Base-by-base conservation (phyloP, 1,140 invertebrate genomes). In the Zophobas morio region DNA sequence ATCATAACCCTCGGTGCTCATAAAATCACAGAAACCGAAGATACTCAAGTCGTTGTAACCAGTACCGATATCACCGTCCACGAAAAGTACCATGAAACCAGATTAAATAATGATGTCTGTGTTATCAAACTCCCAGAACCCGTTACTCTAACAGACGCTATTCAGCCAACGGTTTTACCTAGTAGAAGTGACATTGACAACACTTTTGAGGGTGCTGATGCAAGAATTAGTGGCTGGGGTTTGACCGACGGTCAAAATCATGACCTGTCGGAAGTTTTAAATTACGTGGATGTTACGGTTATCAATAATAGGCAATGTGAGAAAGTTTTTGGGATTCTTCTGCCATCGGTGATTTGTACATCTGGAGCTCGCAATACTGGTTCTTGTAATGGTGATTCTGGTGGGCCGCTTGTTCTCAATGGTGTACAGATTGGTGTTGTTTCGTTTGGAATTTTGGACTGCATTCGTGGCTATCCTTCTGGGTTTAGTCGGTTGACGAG, bases 101-200 rank as follows among this genome's bases (percentile, higher is more conserved):
- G 84, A 37, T 80, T 88, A 6, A 82, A 79, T 5, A 84, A 89
- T 82, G 89, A 90, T 78, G 87, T 90, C 75, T 88, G 88, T 1
- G 82, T 90, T 66, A 87, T 88, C 46, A 86, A 81, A 71, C 88
- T 90, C 39, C 75, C 86, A 1, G 47, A 56, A 5, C 82, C 87
- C 49, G 77, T 82, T 36, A 74, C 66, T 33, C 54, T 79, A 37
- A 79, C 73, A 40, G 56, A 77, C 46, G 53, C 76, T 53, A 77
- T 79, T 39, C 66, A 46, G 8, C 35, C 77, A 33, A 71, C 86
- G n/a, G 70, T 20, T 20, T 20, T 20, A 20, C 20, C 20, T 20
- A 20, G 20, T 20, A 20, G 20, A 20, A 20, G 20, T 20, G 20
- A 20, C 39, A n/a, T 71, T 53, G 2, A 46, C 79, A 42, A 46